Percentiles rank a stretch among this genome's conserved stretches.
Evolutionary conservation across 1,140 invertebrate genomes (phyloP).

Genomic region (Capitella teleta): DNA sequence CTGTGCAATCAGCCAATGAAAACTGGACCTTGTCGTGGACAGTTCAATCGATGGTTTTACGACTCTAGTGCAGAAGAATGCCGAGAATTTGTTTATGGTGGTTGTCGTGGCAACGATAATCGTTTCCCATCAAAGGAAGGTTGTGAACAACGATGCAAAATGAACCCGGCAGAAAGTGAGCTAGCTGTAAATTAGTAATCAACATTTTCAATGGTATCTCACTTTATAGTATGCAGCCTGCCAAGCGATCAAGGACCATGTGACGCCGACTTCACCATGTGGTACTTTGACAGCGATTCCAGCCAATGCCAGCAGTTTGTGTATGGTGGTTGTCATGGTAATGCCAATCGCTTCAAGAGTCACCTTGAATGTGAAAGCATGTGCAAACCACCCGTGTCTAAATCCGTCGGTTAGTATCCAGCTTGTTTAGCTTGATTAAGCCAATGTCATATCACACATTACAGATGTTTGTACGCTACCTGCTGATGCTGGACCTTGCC

Average conservation of each 20-base stretch:
- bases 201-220: no score
- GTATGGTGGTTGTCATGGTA: conserved; percentile 84
- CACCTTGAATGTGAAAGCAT: neutral
- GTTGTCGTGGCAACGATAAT: conserved; percentile 28
- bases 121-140: conserved; percentile 18
- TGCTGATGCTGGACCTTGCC: conserved; percentile 60
- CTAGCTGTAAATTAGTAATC: no score
- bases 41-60: conserved; percentile 19
- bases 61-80: conserved; percentile 15
- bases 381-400: no score
- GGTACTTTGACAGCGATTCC: conserved; percentile 74
- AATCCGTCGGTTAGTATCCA: no score
- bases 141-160: conserved; percentile 21
- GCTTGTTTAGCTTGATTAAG: no score
- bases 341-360: conserved; percentile 70
- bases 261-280: conserved; percentile 54
- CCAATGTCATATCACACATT: no score
- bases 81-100: conserved; percentile 26
- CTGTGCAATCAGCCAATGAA: conserved; percentile 66
- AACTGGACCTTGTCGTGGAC: conserved; percentile 58
- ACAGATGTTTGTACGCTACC: conserved; percentile 72
- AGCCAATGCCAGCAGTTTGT: conserved; percentile 88
- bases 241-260: conserved; percentile 62
- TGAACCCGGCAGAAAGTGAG: no score
- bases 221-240: conserved; percentile 76